Evolutionary conservation across 2,797 vertebrate genomes (phyloP).

Genomic region (Champsocephalus esox): DNA sequence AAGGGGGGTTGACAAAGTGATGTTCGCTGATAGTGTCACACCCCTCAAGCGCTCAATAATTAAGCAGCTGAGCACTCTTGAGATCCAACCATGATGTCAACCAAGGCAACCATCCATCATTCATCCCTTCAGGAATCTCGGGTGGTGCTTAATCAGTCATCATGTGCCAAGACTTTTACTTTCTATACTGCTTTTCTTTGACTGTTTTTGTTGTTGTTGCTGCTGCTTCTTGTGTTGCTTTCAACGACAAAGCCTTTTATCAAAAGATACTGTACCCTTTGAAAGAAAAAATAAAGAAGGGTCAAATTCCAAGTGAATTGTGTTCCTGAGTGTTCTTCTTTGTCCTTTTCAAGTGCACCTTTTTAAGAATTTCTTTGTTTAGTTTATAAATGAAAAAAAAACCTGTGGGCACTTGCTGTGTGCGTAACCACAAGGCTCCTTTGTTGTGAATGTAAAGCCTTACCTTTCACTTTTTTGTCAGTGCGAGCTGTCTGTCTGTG

Average conservation of each 20-base stretch:
- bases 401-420: conserved; percentile 13
- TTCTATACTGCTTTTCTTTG: conserved; percentile 20
- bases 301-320: conserved; percentile 31
- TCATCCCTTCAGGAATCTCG: conserved; percentile 64
- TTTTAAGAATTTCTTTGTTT: conserved; percentile 12
- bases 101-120: conserved; percentile 69
- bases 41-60: conserved; percentile 70
- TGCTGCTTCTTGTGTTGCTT: conserved; percentile 30
- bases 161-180: conserved; percentile 32
- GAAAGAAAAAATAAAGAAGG: conserved; percentile 41
- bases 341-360: neutral
- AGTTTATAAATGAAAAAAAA: conserved; percentile 34
- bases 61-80: conserved; percentile 64
- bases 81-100: conserved; percentile 64
- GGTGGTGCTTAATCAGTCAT: conserved; percentile 64
- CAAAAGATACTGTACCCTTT: neutral
- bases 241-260: conserved; percentile 1
- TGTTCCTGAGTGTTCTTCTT: conserved; percentile 10
- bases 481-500: conserved; percentile 61
- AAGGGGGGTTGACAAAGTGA: conserved; percentile 43
- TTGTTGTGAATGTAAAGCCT: conserved; percentile 46
- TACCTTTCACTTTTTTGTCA: conserved; percentile 55
- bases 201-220: conserved; percentile 24
- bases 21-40: conserved; percentile 49
- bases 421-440: conserved; percentile 20